phyloP scores from a whole-genome alignment of 2,113 vertebrate species.

The Scopus umbretta region DNA sequence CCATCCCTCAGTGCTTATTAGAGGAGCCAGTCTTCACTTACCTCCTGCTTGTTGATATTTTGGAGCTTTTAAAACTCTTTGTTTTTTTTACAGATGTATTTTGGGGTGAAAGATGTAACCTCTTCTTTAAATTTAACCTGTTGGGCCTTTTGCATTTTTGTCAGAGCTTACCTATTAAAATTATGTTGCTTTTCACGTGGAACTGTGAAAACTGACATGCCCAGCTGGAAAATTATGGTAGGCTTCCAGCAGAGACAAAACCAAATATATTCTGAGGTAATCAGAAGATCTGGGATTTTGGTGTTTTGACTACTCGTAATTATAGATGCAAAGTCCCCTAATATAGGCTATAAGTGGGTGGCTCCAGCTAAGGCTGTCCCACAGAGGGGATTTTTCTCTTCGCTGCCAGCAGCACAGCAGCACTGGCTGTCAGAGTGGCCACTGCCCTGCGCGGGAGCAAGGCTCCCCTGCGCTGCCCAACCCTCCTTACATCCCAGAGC shows the following conservation, averaged over 20 bases:
- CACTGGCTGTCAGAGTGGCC: not conserved
- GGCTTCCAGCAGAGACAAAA: not conserved
- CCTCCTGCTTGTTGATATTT: not conserved
- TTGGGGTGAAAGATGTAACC: not conserved
- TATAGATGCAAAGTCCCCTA: not conserved
- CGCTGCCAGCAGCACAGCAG: rapidly evolving
- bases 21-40: not conserved
- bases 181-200: not conserved
- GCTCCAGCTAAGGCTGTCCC: not conserved
- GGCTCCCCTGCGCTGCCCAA: not conserved
- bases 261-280: not conserved
- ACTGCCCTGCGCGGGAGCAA: rapidly evolving
- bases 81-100: not conserved
- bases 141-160: not conserved
- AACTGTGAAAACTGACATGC: not conserved
- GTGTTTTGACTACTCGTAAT: not conserved
- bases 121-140: not conserved
- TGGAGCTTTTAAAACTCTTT: not conserved
- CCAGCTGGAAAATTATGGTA: not conserved
- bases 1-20: not conserved
- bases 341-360: not conserved
- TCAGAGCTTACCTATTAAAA: not conserved
- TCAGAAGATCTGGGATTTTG: not conserved
- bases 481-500: not conserved
- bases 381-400: not conserved